Base-by-base conservation (phyloP, 2,888 invertebrate species). In the Parnassius smintheus region DNA sequence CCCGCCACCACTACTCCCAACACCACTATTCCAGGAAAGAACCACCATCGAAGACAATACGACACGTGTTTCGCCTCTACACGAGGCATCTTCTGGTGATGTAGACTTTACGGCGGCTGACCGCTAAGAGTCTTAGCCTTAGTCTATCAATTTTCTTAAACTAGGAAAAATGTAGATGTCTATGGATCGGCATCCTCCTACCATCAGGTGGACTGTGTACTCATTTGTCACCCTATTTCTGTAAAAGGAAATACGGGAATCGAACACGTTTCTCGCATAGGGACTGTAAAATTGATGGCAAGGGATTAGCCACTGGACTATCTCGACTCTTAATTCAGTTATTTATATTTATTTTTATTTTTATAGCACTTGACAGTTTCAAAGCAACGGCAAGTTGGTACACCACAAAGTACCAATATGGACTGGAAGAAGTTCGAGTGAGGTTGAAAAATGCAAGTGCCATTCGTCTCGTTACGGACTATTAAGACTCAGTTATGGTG, bases 401-500 rank as follows among this genome's bases (percentile, higher is more conserved):
- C 25, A 45, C 3, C 4, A 13, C 9, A 67, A 51, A 59, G 1
- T 9, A 53, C n/a, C 53, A 80, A 68, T 71, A 85, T 85, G 82
- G 75, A 74, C 74, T 74, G 71, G 75, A 63, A 66, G 65, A 65
- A 70, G 59, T 48, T 13, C 11, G 58, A 65, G 61, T 67, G 71
- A 68, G 68, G 65, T 46, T 60, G 60, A 62, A 76, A 68, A 70
- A 77, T 74, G 72, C 59, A 56, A 65, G 66, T 68, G 65, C 49
- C 61, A 62, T 68, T 65, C 65, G 61, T 50, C 54, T 67, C 52
- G 46, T 49, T 60, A 49, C 54, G 76, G 73, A 80, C 75, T 69
- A 68, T 76, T 69, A 75, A 75, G 69, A 76, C 77, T 70, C 72
- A 74, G 71, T 66, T 77, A 80, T 84, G 86, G 82, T 80, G 81